Conservation (phyloP, 2,113 vertebrate genomes). For the Salvator merianae region DNA sequence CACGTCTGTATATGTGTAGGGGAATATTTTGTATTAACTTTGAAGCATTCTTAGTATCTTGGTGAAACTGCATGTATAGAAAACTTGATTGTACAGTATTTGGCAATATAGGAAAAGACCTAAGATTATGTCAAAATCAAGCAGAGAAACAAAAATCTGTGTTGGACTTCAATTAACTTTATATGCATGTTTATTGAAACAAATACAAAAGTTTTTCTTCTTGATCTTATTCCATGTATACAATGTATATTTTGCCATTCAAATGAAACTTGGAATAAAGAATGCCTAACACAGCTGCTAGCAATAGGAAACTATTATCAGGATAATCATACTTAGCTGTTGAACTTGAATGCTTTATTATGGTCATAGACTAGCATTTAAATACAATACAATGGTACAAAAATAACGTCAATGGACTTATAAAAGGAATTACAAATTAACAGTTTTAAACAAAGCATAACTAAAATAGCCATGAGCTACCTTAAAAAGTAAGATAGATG, state of each 20-base stretch:
- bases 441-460: too few species aligned
- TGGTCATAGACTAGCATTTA: too few species aligned
- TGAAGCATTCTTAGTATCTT: slow-evolving; percentile 41
- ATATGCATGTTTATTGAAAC: slow-evolving; percentile 29
- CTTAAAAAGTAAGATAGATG: too few species aligned
- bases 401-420: too few species aligned
- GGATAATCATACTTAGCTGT: too few species aligned
- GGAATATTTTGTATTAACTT: slow-evolving; percentile 31
- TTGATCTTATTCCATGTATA: slow-evolving; percentile 35
- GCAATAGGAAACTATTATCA: too few species aligned
- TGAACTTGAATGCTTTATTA: too few species aligned
- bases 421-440: too few species aligned
- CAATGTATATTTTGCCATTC: slow-evolving; percentile 30
- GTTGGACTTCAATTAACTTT: slow-evolving; percentile 40
- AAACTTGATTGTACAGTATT: neutral
- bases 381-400: too few species aligned
- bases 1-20: slow-evolving; percentile 13
- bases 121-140: slow-evolving; percentile 57
- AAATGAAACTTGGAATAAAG: slow-evolving; percentile 21
- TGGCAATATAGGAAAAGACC: slow-evolving; percentile 13
- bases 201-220: slow-evolving; percentile 44
- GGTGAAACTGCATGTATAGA: slow-evolving; percentile 45
- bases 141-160: slow-evolving; percentile 51
- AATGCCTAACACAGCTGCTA: neutral
- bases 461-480: too few species aligned